Percentiles rank a stretch among this genome's conserved stretches.
These are phyloP conservation scores for Epistrophe eligans DNA, from an alignment of 2,888 invertebrate genomes.

Conservation along the genomic window DNA sequence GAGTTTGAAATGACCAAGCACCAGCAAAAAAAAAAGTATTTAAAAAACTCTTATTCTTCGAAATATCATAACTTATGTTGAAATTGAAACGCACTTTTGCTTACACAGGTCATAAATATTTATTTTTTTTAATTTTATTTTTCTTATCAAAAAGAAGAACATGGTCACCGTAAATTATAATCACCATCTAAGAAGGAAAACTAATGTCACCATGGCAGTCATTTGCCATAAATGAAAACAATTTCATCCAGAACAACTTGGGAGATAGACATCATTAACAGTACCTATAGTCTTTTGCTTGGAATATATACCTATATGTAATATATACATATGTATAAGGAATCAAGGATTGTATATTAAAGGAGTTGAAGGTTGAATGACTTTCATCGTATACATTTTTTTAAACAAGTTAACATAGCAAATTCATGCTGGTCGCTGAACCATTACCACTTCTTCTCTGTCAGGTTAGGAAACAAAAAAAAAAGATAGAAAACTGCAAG, in stretches of 20 bases:
- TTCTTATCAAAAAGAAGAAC: background rate
- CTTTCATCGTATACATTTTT: background rate
- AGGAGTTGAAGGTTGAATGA: conserved; percentile 1
- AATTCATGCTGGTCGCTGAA: background rate
- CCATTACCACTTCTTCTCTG: background rate
- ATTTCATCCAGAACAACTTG: conserved; percentile 10
- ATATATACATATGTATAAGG: no score
- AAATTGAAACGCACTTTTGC: no score
- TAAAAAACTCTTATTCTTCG: no score
- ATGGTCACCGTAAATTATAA: conserved; percentile 12
- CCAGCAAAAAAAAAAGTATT: no score
- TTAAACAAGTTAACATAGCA: background rate
- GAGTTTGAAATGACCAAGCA: no score
- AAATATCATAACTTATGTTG: no score
- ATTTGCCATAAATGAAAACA: conserved; percentile 30
- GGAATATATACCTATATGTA: no score
- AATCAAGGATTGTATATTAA: background rate
- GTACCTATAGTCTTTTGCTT: background rate
- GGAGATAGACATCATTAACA: conserved; percentile 8
- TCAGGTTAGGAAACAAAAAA: background rate
- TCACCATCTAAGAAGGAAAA: background rate
- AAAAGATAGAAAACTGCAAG: conserved; percentile 1
- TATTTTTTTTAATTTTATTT: background rate
- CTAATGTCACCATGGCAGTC: conserved; percentile 13
- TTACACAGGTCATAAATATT: no score